These are phyloP conservation scores for Naja naja DNA, from an alignment of 2,113 vertebrate genomes.

Conservation along the genomic window DNA sequence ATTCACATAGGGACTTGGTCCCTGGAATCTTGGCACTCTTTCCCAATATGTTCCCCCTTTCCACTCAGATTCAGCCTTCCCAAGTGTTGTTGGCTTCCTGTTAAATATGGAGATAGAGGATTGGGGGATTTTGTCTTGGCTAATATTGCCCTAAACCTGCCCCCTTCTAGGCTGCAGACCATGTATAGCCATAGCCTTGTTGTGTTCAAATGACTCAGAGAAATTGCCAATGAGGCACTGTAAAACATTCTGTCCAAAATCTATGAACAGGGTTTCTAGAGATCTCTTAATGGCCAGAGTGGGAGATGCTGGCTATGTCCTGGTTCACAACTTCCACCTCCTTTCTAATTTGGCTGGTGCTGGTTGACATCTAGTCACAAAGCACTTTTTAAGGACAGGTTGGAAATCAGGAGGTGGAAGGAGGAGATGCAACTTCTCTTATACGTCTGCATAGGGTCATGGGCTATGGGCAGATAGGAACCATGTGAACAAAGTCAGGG, in stretches of 20 bases:
- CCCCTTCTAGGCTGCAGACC: neutral
- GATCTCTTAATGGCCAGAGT: neutral
- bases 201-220: neutral
- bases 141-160: neutral
- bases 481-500: neutral
- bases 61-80: neutral
- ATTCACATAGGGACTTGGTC: neutral
- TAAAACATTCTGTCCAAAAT: too few relatives aligned
- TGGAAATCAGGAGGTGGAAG: neutral
- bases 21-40: neutral
- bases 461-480: neutral
- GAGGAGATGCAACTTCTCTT: neutral
- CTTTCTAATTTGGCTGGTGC: neutral
- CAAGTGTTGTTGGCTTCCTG: neutral
- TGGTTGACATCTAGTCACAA: neutral
- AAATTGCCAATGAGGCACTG: neutral
- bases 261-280: neutral
- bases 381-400: neutral
- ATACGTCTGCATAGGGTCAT: too few relatives aligned
- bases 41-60: neutral
- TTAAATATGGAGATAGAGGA: neutral
- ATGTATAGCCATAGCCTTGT: neutral
- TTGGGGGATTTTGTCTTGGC: neutral
- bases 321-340: neutral
- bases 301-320: neutral